Percentiles rank a stretch among this genome's conserved stretches.
phyloP scores from a whole-genome alignment of 2,797 vertebrate genomes.

The Amphiprion clarkii region DNA sequence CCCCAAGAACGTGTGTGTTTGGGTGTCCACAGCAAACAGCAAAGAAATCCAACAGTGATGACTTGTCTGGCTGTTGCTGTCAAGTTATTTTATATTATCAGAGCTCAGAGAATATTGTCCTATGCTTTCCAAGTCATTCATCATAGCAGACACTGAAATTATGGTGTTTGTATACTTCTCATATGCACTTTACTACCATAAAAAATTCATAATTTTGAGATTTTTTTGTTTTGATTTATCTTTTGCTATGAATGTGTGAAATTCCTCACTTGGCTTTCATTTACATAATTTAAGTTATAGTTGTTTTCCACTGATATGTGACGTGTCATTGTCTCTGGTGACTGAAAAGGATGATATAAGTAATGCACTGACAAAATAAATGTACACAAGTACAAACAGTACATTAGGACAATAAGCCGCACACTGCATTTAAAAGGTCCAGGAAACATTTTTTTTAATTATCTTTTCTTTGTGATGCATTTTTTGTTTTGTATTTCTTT shows the following conservation, averaged over 20 bases:
- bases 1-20: not conserved
- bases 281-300: not conserved
- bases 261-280: not conserved
- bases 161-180: not conserved
- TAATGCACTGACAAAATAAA: too few species aligned
- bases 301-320: too few species aligned
- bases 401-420: too few species aligned
- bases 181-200: too few species aligned
- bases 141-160: not conserved
- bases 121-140: not conserved
- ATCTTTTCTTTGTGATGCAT: too few species aligned
- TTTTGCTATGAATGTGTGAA: not conserved
- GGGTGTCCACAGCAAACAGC: conserved; percentile 1
- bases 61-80: conserved; percentile 4
- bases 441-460: too few species aligned
- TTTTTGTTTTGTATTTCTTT: too few species aligned
- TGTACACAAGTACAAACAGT: too few species aligned
- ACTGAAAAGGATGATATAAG: too few species aligned
- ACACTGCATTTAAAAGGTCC: too few species aligned
- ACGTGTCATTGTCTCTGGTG: too few species aligned
- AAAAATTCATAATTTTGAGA: too few species aligned
- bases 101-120: not conserved
- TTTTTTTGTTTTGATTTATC: not conserved
- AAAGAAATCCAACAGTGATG: conserved; percentile 8
- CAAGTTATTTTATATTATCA: not conserved